Evolutionary conservation across 2,113 vertebrate genomes (phyloP).

Genomic region (Peromyscus maniculatus): DNA sequence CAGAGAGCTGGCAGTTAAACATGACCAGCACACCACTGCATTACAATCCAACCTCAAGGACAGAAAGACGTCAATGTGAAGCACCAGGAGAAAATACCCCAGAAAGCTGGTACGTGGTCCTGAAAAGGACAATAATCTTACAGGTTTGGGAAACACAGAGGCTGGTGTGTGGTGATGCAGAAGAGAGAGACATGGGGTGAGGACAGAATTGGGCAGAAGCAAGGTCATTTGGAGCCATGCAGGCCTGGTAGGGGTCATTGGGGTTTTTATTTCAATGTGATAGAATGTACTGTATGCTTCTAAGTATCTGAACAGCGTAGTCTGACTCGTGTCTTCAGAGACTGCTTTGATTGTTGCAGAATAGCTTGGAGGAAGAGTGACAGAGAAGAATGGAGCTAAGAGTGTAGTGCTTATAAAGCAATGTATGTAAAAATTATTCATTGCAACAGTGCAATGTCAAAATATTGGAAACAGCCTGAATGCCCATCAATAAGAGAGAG

Average conservation of each 20-base stretch:
- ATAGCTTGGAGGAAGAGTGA: neutral
- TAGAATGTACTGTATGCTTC: neutral
- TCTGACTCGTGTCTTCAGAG: conserved; percentile 28
- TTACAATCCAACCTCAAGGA: neutral
- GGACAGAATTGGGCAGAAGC: neutral
- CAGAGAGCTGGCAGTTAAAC: conserved; percentile 29
- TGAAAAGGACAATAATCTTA: neutral
- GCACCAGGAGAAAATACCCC: neutral
- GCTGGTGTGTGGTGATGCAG: neutral
- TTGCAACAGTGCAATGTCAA: neutral
- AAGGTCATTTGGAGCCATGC: neutral
- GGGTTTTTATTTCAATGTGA: neutral
- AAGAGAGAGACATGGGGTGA: rapidly evolving
- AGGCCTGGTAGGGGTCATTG: neutral
- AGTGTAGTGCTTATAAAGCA: conserved; percentile 12
- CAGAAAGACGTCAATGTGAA: neutral
- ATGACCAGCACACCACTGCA: neutral
- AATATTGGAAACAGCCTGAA: neutral
- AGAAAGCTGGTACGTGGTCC: neutral
- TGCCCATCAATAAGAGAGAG: neutral
- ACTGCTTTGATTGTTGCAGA: neutral
- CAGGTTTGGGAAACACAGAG: neutral
- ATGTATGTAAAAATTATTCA: neutral
- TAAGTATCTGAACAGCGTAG: neutral
- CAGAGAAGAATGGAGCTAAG: neutral